Conservation (phyloP, 2,113 vertebrate species). For the Hemiprocne comata region DNA sequence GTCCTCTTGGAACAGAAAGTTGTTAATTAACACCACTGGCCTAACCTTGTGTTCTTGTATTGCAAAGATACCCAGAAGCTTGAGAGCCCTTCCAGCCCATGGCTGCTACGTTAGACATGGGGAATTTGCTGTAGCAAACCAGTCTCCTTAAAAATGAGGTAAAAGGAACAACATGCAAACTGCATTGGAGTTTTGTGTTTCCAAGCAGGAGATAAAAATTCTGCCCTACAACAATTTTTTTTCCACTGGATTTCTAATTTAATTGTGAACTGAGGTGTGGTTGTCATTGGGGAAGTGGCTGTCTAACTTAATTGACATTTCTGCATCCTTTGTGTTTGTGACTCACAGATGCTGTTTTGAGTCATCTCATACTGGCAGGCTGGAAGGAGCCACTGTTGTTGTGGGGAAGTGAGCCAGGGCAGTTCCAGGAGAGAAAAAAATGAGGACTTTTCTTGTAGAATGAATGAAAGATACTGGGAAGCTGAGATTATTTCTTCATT, state of each 20-base stretch:
- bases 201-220: not conserved
- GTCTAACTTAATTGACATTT: slow-evolving; percentile 49
- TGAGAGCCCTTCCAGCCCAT: not conserved
- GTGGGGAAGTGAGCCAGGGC: not conserved
- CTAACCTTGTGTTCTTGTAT: not conserved
- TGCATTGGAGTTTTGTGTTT: not conserved
- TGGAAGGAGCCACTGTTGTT: not conserved
- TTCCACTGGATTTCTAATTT: slow-evolving; percentile 39
- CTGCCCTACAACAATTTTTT: not conserved
- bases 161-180: not conserved
- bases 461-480: not conserved
- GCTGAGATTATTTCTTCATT: not conserved
- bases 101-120: not conserved
- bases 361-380: not conserved
- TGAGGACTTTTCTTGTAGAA: not conserved
- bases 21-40: not conserved
- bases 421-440: not conserved
- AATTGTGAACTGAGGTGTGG: slow-evolving; percentile 65
- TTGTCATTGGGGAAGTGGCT: slow-evolving; percentile 49
- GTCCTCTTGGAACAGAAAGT: not conserved
- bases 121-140: not conserved
- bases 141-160: not conserved
- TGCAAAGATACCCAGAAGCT: not conserved
- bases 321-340: slow-evolving; percentile 55
- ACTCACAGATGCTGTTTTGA: slow-evolving; percentile 42